Conservation (phyloP, 2,888 invertebrate genomes). For the Acronicta alni region DNA sequence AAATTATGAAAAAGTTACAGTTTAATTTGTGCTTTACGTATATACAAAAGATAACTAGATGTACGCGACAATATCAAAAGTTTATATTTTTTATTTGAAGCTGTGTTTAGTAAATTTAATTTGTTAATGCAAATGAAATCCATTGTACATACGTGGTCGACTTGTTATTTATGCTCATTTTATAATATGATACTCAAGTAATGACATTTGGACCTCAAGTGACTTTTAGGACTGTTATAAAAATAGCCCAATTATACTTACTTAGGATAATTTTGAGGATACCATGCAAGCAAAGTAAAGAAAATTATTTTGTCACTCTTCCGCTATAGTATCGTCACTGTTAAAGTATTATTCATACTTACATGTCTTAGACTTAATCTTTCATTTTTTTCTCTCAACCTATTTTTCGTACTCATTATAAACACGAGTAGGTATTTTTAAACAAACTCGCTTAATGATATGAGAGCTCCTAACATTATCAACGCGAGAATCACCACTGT, state of each 20-base stretch:
- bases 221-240: too few species aligned
- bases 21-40: conserved; percentile 56
- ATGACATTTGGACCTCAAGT: too few species aligned
- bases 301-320: background rate
- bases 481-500: conserved; percentile 25
- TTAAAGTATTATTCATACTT: background rate
- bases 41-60: conserved; percentile 56
- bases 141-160: background rate
- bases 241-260: too few species aligned
- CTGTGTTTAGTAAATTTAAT: background rate
- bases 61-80: conserved; percentile 58
- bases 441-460: conserved; percentile 22
- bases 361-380: too few species aligned
- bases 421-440: background rate
- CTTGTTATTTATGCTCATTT: background rate
- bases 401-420: too few species aligned
- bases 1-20: conserved; percentile 57
- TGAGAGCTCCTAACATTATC: conserved; percentile 29
- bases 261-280: too few species aligned
- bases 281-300: too few species aligned
- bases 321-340: background rate
- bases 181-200: background rate
- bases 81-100: conserved; percentile 26
- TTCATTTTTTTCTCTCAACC: too few species aligned
- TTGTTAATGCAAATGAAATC: conserved; percentile 9